Percentiles rank a stretch among this genome's conserved stretches.
These are phyloP conservation scores for Pangasius sanitwongsei DNA, from an alignment of 2,797 vertebrate genomes.

Conservation along the genomic window DNA sequence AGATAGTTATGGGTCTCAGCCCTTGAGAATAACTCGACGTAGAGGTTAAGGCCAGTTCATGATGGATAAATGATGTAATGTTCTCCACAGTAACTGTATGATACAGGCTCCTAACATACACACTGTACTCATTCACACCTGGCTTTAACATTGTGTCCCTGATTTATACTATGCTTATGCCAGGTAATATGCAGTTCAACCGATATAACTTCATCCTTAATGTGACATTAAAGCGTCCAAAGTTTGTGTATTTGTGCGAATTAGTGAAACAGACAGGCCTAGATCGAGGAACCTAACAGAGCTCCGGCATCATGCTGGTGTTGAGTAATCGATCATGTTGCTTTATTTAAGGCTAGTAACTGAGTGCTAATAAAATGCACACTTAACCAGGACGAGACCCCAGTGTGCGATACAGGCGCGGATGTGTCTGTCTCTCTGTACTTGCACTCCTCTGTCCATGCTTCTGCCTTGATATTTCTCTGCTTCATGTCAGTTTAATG, in stretches of 20 bases:
- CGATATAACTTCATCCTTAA: background rate
- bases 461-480: slow-evolving; percentile 52
- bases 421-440: slow-evolving; percentile 57
- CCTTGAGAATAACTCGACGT: background rate
- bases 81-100: background rate
- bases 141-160: background rate
- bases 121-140: background rate
- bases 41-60: background rate
- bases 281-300: background rate
- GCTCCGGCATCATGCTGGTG: background rate
- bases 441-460: slow-evolving; percentile 46
- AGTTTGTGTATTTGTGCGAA: background rate
- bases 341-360: slow-evolving; percentile 12
- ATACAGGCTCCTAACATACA: too few relatives aligned
- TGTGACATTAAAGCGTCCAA: background rate
- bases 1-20: background rate
- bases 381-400: slow-evolving; percentile 14
- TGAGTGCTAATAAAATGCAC: slow-evolving; percentile 22
- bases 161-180: background rate
- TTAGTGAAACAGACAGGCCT: background rate
- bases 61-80: background rate
- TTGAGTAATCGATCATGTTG: slow-evolving; percentile 5
- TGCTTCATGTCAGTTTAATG: slow-evolving; percentile 70
- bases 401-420: slow-evolving; percentile 37
- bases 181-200: background rate